A percentile compares a stretch with the other conserved stretches of the same genome.
phyloP scores from a whole-genome alignment of 2,888 invertebrate species.

The Megaustenia siamemsis region DNA sequence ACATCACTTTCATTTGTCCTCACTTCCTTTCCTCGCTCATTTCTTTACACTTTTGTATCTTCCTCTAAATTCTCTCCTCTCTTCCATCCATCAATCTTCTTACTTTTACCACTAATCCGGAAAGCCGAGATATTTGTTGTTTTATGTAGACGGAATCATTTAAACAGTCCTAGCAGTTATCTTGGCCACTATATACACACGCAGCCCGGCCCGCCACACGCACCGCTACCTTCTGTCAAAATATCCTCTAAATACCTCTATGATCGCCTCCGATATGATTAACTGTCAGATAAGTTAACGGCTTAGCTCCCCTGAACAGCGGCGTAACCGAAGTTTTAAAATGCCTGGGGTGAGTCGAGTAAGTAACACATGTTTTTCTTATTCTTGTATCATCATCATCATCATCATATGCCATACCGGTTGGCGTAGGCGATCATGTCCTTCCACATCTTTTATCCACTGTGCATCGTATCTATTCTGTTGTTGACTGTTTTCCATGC shows the following conservation, averaged over 20 bases:
- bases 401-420: too few species aligned
- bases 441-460: too few species aligned
- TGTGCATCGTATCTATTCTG: too few species aligned
- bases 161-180: constrained; percentile 44
- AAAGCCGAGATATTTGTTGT: constrained; percentile 46
- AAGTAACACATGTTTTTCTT: too few species aligned
- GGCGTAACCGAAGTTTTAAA: too few species aligned
- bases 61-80: not conserved
- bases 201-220: not conserved
- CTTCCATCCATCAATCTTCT: constrained; percentile 5
- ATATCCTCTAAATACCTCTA: constrained; percentile 45
- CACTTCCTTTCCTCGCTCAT: not conserved
- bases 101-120: constrained; percentile 6
- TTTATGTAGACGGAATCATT: constrained; percentile 42
- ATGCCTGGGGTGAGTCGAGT: too few species aligned
- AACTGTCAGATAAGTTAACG: constrained; percentile 34
- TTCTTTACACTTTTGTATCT: not conserved
- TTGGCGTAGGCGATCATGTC: too few species aligned
- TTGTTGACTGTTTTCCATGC: too few species aligned
- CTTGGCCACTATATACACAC: constrained; percentile 38
- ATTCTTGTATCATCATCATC: too few species aligned
- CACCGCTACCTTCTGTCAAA: constrained; percentile 50
- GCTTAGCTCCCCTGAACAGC: constrained; percentile 5
- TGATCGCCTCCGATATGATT: constrained; percentile 42
- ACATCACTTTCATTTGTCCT: not conserved